Evolutionary conservation across 2,113 vertebrate species (phyloP).

Genomic region (Dasyurus viverrinus): DNA sequence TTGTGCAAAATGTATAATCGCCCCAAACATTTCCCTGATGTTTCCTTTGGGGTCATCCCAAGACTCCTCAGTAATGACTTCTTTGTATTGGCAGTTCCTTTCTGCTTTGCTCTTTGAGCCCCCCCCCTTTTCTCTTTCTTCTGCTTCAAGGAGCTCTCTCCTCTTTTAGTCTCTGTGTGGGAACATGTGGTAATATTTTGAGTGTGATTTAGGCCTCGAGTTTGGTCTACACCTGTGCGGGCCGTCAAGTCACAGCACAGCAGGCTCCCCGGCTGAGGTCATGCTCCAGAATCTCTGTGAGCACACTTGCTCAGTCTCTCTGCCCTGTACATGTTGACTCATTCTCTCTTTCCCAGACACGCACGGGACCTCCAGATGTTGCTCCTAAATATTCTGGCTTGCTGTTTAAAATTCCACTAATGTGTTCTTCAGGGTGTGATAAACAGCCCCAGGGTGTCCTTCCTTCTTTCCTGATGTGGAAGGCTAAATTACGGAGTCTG

Average conservation of each 20-base stretch:
- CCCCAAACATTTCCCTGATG: conserved; percentile 82
- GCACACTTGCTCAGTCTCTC: neutral
- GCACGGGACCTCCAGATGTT: neutral
- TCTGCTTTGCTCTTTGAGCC: conserved; percentile 62
- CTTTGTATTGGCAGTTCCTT: conserved; percentile 86
- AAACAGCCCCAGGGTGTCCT: neutral
- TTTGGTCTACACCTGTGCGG: conserved; percentile 74
- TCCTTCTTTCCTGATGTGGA: neutral
- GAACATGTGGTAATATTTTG: conserved; percentile 82
- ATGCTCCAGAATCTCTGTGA: neutral
- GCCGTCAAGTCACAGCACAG: conserved; percentile 26
- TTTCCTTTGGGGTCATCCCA: conserved; percentile 81
- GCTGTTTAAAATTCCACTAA: neutral
- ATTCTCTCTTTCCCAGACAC: neutral
- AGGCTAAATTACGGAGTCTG: neutral
- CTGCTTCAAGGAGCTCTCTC: conserved; percentile 34
- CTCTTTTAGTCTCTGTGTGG: conserved; percentile 49
- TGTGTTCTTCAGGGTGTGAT: neutral
- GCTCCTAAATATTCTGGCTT: neutral
- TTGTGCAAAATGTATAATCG: conserved; percentile 81
- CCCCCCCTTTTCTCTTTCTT: conserved; percentile 50
- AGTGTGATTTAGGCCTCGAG: conserved; percentile 57
- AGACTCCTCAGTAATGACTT: conserved; percentile 84
- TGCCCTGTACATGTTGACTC: fast-evolving
- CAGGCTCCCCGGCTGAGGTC: conserved; percentile 5